Base-by-base conservation (phyloP, 1,140 invertebrate species). In the Formica selysi region DNA sequence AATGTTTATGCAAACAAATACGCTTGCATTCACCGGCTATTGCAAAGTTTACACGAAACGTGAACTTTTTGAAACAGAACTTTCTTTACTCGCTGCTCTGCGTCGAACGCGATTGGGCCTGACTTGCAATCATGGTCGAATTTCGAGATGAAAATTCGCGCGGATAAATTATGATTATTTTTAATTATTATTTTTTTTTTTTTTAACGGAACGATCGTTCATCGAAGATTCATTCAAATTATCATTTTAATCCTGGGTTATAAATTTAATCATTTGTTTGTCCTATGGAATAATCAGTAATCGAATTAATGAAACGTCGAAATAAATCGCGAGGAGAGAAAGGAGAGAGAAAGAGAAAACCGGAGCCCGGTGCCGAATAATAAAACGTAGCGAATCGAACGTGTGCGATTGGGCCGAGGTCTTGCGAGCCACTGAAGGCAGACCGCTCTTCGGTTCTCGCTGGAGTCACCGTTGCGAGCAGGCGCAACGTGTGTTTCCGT, bases 401-500 rank as follows among this genome's bases (percentile, higher is more conserved):
- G 87, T 93, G 91, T 93, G 91, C 92, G 93, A 93, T 94, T 93
- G 91, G 92, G 85, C 90, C 90, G 93, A 90, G 92, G 93, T 92
- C 93, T 92, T 94, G 88, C 91, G 92, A 93, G 91, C 91, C 89
- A 95, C 94, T 95, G 94, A 93, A 91, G 61, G 70, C 84, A 73
- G 32, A 79, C 80, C 57, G 67, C 88, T 88, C 87, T 88, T 85
- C 76, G 62, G 73, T 62, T 81, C 85, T 64, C 67, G 89, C 91
- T 92, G 91, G 90, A 93, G 89, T 93, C 89, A 91, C 90, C 85
- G 86, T 67, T 59, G 76, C 90, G 92, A 91, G 91, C 92, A 93
- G 90, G 92, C 92, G 93, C 92, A 93, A 92, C 91, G 90, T 93
- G 89, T 90, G 76, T 87, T 89, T 64, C 85, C 44, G 62, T 83